Evolutionary conservation across 92 coral and sea anemone genomes (phyloP).

Genomic region (Montipora capitata): DNA sequence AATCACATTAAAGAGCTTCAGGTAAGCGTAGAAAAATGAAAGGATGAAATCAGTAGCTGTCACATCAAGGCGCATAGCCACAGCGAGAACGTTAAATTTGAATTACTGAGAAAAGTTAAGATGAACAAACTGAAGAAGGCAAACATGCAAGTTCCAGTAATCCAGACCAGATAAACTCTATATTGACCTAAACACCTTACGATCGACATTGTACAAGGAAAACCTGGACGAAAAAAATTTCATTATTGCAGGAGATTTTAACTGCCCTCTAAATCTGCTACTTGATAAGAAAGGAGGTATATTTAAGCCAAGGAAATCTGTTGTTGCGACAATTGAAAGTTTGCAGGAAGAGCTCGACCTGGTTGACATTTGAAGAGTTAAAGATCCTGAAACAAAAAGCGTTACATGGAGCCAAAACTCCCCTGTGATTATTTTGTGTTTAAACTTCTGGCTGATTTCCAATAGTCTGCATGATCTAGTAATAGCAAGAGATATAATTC

Average conservation of each 20-base stretch:
- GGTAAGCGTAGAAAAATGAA: not conserved
- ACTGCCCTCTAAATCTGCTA: not conserved
- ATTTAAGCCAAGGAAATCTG: not conserved
- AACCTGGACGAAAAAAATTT: constrained; percentile 7
- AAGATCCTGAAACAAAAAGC: not conserved
- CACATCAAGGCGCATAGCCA: not conserved
- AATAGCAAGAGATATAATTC: not conserved
- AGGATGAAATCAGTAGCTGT: constrained; percentile 1
- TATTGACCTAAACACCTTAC: not conserved
- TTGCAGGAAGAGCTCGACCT: not conserved
- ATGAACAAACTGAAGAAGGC: too few species aligned
- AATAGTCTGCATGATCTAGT: not conserved
- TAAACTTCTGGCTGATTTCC: not conserved
- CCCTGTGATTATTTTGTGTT: not conserved
- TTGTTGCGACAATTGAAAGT: not conserved
- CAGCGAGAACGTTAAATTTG: too few species aligned
- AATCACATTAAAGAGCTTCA: constrained; percentile 8
- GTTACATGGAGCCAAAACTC: constrained; percentile 15
- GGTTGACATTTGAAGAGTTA: not conserved
- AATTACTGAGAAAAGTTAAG: too few species aligned
- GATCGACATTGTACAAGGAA: not conserved
- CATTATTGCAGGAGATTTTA: not conserved
- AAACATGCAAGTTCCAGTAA: too few species aligned
- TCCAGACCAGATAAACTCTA: too few species aligned
- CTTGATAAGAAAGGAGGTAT: constrained; percentile 11